These are phyloP conservation scores for Meiosimyza decipiens DNA, from an alignment of 2,888 invertebrate genomes.

Conservation along the genomic window DNA sequence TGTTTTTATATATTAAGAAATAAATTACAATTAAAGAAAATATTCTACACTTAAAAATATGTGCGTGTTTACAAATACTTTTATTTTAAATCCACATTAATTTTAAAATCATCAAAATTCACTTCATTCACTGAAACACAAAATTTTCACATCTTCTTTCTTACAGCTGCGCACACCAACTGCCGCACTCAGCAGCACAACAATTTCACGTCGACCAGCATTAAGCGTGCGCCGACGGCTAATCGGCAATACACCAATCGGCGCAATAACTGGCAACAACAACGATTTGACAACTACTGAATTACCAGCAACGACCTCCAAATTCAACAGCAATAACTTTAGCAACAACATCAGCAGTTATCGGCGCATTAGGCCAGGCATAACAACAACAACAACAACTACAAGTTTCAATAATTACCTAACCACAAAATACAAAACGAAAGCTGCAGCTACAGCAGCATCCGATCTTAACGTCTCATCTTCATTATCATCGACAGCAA, in stretches of 20 bases:
- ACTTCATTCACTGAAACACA: neutral
- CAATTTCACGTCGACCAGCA: conserved; percentile 59
- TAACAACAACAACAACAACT: conserved; percentile 26
- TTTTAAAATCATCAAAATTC: neutral
- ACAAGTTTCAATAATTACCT: conserved; percentile 41
- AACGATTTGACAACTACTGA: conserved; percentile 34
- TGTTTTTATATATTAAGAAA: neutral
- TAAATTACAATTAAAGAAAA: neutral
- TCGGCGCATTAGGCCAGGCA: conserved; percentile 51
- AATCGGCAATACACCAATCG: conserved; percentile 42
- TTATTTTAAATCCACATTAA: neutral
- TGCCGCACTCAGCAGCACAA: conserved; percentile 37
- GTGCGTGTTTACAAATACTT: neutral
- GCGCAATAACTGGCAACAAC: conserved; percentile 42
- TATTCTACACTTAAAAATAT: neutral
- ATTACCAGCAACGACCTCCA: conserved; percentile 46
- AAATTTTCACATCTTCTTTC: conserved; percentile 40
- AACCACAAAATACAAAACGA: conserved; percentile 41
- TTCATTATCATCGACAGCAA: conserved; percentile 37
- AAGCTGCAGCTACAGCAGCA: conserved; percentile 24
- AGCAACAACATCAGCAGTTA: conserved; percentile 47
- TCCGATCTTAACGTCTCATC: conserved; percentile 34
- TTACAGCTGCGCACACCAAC: conserved; percentile 48
- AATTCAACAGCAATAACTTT: conserved; percentile 61
- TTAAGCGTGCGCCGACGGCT: conserved; percentile 62